Evolutionary conservation across 2,797 vertebrate genomes (phyloP).

Genomic region (Myotis daubentonii): DNA sequence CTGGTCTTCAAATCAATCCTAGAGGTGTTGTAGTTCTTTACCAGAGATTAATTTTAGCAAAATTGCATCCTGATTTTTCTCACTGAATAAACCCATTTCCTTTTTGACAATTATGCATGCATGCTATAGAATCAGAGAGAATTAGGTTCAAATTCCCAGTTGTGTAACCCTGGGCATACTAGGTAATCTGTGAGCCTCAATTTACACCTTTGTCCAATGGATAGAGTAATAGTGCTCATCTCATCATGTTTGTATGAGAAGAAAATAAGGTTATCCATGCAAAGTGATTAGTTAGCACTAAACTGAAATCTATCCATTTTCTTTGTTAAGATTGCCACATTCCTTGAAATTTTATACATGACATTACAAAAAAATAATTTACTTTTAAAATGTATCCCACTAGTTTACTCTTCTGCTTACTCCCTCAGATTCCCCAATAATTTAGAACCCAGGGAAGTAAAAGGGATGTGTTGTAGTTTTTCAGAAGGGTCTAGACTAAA

Average conservation of each 20-base stretch:
- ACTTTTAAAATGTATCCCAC: background rate
- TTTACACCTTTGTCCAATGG: background rate
- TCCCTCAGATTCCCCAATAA: background rate
- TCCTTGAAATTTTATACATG: background rate
- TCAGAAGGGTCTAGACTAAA: background rate
- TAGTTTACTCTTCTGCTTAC: background rate
- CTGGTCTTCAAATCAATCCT: background rate
- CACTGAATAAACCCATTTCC: background rate
- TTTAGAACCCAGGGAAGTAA: background rate
- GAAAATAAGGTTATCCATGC: background rate
- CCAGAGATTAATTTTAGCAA: background rate
- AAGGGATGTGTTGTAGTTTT: background rate
- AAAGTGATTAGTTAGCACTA: background rate
- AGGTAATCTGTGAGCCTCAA: background rate
- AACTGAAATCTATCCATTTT: background rate
- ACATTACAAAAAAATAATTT: background rate
- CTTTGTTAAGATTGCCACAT: background rate
- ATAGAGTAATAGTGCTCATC: background rate
- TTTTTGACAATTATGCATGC: background rate
- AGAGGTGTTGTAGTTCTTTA: background rate
- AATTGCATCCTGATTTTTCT: background rate
- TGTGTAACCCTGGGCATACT: background rate
- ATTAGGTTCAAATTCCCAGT: background rate
- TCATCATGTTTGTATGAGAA: background rate
- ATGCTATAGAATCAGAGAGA: background rate